phyloP scores from a whole-genome alignment of 2,797 vertebrate genomes.

The Amazona finschi region DNA sequence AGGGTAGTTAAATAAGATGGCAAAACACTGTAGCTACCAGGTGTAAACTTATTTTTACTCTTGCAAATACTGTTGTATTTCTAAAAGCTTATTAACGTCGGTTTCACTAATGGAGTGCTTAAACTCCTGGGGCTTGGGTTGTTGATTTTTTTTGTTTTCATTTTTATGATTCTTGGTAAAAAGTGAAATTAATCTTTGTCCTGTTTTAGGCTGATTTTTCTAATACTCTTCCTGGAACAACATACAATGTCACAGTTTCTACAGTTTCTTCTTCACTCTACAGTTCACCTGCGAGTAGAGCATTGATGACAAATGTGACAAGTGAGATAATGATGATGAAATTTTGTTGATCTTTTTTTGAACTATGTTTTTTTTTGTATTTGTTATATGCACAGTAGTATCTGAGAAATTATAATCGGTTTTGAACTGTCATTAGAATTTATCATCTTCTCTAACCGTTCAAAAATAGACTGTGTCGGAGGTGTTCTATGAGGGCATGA shows the following conservation, averaged over 20 bases:
- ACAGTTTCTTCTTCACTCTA: slow-evolving; percentile 83
- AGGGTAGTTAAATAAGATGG: not conserved
- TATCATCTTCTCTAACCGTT: not conserved
- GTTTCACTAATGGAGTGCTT: not conserved
- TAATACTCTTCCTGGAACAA: slow-evolving; percentile 78
- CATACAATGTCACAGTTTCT: slow-evolving; percentile 81
- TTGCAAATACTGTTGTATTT: not conserved
- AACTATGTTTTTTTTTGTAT: not conserved
- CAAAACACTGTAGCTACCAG: not conserved
- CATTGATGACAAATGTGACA: slow-evolving; percentile 82
- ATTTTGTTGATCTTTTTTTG: not conserved
- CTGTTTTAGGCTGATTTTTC: slow-evolving; percentile 83
- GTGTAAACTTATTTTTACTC: not conserved
- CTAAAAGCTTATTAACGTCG: not conserved
- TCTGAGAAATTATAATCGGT: not conserved
- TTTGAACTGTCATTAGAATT: not conserved
- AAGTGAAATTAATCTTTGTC: not conserved
- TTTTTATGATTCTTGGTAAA: not conserved
- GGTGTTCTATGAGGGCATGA: not conserved
- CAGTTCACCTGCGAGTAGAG: slow-evolving; percentile 88
- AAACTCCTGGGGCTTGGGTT: not conserved
- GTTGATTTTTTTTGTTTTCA: not conserved
- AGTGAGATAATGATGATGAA: slow-evolving; percentile 77
- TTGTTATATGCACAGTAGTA: not conserved
- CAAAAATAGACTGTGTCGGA: not conserved